Percentiles rank a stretch among this genome's conserved stretches.
Conservation (phyloP, 2,113 vertebrate genomes). For the Piliocolobus tephrosceles region DNA sequence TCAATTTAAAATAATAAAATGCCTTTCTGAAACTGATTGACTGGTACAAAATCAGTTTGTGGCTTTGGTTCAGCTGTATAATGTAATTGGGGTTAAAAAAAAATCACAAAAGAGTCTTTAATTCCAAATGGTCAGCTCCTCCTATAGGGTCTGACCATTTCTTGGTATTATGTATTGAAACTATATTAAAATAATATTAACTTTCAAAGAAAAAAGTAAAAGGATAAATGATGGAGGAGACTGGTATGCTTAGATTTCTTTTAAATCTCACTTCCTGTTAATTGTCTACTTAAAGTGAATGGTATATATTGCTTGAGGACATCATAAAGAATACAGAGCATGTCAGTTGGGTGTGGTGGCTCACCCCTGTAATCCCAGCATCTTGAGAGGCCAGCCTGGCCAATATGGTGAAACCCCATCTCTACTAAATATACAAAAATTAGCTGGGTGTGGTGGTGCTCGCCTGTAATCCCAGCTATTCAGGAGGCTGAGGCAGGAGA, state of each 20-base stretch:
- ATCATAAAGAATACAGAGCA: background rate
- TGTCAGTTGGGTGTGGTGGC: too few species aligned
- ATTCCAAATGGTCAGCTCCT: constrained; percentile 63
- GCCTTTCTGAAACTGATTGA: constrained; percentile 75
- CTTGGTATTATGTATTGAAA: constrained; percentile 30
- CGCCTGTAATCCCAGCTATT: too few species aligned
- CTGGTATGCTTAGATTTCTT: background rate
- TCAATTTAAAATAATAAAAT: constrained; percentile 82
- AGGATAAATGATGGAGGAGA: background rate
- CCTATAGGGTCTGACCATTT: constrained; percentile 51
- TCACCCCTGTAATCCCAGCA: too few species aligned
- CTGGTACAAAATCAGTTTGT: constrained; percentile 73
- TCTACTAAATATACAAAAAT: too few species aligned
- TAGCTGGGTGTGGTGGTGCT: too few species aligned
- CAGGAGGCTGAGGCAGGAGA: too few species aligned
- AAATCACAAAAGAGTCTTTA: constrained; percentile 61
- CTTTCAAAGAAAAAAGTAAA: constrained; percentile 48
- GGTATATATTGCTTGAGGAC: background rate
- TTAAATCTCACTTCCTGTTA: constrained; percentile 30
- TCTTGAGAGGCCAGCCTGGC: too few species aligned
- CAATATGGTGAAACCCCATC: too few species aligned
- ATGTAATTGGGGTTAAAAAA: constrained; percentile 58
- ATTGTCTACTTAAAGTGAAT: background rate
- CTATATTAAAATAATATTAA: constrained; percentile 44
- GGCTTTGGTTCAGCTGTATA: constrained; percentile 64